Percentiles rank a stretch among this genome's conserved stretches.
phyloP scores from a whole-genome alignment of 2,888 invertebrate species.

The Marasmarcha lunaedactyla region DNA sequence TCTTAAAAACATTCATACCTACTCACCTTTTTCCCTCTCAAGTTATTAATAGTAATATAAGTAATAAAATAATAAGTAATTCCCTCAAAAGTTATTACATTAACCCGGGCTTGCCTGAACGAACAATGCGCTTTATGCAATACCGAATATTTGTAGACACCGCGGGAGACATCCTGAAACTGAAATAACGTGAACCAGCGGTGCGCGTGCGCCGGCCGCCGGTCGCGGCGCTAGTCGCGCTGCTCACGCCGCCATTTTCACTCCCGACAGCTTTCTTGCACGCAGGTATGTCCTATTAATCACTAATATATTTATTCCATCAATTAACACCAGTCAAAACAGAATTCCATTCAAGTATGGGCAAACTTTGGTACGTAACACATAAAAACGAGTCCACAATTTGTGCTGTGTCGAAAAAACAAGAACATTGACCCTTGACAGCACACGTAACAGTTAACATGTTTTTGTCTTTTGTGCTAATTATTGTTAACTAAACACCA shows the following conservation, averaged over 20 bases:
- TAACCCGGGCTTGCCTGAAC: too few relatives aligned
- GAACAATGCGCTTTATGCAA: conserved; percentile 1
- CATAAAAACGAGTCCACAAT: conserved; percentile 3
- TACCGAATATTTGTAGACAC: conserved; percentile 27
- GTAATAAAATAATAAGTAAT: too few relatives aligned
- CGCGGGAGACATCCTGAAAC: conserved; percentile 71
- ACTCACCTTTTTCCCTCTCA: too few relatives aligned
- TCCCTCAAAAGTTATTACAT: too few relatives aligned
- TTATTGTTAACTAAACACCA: conserved; percentile 21
- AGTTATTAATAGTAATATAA: too few relatives aligned
- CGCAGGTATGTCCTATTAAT: conserved; percentile 45
- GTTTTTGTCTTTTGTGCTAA: conserved; percentile 54
- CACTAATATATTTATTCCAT: conserved; percentile 16
- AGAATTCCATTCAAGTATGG: background rate
- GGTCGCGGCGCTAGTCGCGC: conserved; percentile 47
- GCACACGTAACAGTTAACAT: conserved; percentile 64
- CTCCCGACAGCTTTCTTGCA: conserved; percentile 61
- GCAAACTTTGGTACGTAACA: background rate
- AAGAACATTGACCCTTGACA: conserved; percentile 51
- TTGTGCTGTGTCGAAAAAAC: conserved; percentile 20
- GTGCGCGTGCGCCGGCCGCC: conserved; percentile 51
- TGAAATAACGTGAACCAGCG: conserved; percentile 63
- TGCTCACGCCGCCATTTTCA: conserved; percentile 65
- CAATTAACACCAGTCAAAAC: conserved; percentile 14
- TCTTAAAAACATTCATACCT: too few relatives aligned